phyloP scores from a whole-genome alignment of 2,113 vertebrate genomes.

The Ailuropoda melanoleuca region DNA sequence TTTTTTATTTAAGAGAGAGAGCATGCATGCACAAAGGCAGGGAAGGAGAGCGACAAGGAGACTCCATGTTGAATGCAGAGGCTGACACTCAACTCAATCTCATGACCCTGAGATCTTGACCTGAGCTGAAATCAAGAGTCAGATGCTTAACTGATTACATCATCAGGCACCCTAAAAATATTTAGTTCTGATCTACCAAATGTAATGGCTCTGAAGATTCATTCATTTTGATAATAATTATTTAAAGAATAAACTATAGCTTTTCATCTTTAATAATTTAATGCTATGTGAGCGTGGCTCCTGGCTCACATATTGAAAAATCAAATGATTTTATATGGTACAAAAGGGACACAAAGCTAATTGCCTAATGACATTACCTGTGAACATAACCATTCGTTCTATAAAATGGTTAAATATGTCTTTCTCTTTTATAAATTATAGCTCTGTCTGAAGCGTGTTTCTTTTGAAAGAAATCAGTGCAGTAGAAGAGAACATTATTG shows the following conservation, averaged over 20 bases:
- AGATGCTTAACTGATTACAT: too few species aligned
- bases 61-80: too few species aligned
- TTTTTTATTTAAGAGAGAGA: too few species aligned
- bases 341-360: neutral
- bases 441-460: neutral
- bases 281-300: neutral
- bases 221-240: neutral
- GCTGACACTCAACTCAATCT: too few species aligned
- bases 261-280: neutral
- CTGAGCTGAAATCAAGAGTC: too few species aligned
- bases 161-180: too few species aligned
- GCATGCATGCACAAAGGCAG: too few species aligned
- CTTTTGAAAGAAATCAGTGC: neutral
- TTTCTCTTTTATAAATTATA: neutral
- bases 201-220: neutral
- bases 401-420: neutral
- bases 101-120: too few species aligned
- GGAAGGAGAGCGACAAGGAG: too few species aligned
- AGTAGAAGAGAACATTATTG: neutral
- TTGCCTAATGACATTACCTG: neutral
- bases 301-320: neutral
- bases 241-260: neutral
- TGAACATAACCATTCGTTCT: neutral
- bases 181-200: neutral
- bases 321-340: neutral